These are phyloP conservation scores for Holocentrus rufus DNA, from an alignment of 2,797 vertebrate species.

Conservation along the genomic window DNA sequence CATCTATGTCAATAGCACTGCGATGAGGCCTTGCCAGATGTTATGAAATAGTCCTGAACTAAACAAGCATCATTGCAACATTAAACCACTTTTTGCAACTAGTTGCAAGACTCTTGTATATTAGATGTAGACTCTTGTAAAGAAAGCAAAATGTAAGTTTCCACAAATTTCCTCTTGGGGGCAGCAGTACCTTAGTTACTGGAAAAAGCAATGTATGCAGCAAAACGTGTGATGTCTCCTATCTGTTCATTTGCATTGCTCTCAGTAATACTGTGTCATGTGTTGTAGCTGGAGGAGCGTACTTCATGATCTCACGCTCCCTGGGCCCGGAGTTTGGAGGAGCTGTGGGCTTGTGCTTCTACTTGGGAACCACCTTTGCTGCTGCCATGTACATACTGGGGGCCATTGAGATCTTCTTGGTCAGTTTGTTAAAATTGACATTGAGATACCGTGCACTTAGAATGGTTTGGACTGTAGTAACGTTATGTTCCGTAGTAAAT, in stretches of 20 bases:
- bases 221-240: neutral
- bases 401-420: slow-evolving; percentile 97
- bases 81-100: neutral
- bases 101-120: neutral
- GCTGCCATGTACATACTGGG: slow-evolving; percentile 99
- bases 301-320: slow-evolving; percentile 99
- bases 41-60: neutral
- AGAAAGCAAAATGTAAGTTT: neutral
- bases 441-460: neutral
- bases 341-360: slow-evolving; percentile 97
- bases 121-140: neutral
- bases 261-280: slow-evolving; percentile 28
- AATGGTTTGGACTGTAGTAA: neutral
- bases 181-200: slow-evolving; percentile 31
- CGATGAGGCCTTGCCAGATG: neutral
- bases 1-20: neutral
- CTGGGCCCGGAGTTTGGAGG: slow-evolving; percentile 98
- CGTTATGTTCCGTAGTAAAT: too few relatives aligned
- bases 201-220: neutral
- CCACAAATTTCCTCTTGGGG: slow-evolving; percentile 28
- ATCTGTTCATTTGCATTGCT: neutral
- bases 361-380: slow-evolving; percentile 97
- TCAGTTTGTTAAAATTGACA: slow-evolving; percentile 75
- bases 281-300: slow-evolving; percentile 93
- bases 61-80: neutral